Percentiles rank a stretch among this genome's conserved stretches.
These are phyloP conservation scores for Zophobas morio DNA, from an alignment of 1,140 invertebrate genomes.

Conservation along the genomic window DNA sequence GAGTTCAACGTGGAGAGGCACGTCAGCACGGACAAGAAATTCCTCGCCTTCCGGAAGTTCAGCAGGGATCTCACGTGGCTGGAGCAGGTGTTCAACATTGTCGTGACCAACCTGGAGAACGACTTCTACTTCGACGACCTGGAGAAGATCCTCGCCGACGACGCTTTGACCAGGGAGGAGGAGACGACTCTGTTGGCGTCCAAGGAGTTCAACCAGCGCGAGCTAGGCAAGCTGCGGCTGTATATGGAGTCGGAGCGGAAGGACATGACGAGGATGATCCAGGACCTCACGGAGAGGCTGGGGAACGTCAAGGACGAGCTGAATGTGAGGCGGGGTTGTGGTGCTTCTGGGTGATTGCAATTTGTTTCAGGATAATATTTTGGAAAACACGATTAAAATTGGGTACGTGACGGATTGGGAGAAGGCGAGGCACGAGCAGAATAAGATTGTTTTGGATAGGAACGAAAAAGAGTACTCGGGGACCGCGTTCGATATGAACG, in stretches of 20 bases:
- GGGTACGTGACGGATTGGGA: conserved; percentile 55
- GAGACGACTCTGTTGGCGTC: background rate
- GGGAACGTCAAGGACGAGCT: conserved; percentile 29
- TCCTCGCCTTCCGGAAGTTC: conserved; percentile 10
- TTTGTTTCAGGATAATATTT: conserved; percentile 18
- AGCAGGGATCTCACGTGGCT: conserved; percentile 16
- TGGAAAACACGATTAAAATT: conserved; percentile 43
- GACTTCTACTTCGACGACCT: conserved; percentile 4
- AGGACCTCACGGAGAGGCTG: conserved; percentile 12
- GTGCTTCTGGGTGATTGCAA: background rate
- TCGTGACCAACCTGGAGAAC: background rate
- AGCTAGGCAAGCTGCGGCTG: conserved; percentile 2
- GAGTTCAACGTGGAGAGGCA: background rate
- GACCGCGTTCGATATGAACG: conserved; percentile 29
- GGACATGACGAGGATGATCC: background rate
- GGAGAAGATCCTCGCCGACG: conserved; percentile 7
- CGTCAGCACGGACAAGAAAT: conserved; percentile 4
- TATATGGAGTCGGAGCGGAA: background rate
- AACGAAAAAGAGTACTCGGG: conserved; percentile 41
- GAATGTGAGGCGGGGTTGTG: conserved; percentile 23
- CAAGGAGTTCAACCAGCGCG: background rate
- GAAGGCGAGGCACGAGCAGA: conserved; percentile 52
- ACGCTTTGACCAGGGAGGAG: background rate
- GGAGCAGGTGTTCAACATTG: background rate
- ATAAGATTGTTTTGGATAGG: conserved; percentile 28